These are phyloP conservation scores for Erebia ligea DNA, from an alignment of 2,888 invertebrate species.

Conservation along the genomic window DNA sequence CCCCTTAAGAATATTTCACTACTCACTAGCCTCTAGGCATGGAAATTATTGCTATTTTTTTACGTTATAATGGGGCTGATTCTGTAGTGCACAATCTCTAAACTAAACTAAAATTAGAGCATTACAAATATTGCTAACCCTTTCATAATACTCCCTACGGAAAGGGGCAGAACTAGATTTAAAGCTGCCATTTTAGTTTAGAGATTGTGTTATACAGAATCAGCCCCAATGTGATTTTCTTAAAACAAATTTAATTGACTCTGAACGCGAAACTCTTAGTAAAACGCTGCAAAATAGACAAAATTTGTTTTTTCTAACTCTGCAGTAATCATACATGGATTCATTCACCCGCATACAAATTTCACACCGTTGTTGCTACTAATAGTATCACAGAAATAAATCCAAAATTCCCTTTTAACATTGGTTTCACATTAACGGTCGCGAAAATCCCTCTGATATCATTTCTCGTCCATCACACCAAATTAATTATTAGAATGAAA, in stretches of 20 bases:
- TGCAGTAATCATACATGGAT: conserved; percentile 22
- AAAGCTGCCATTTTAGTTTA: too few species aligned
- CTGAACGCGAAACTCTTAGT: neutral
- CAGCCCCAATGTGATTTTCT: too few species aligned
- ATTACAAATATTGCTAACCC: too few species aligned
- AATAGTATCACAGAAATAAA: conserved; percentile 29
- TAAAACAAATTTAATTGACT: neutral
- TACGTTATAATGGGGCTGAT: too few species aligned
- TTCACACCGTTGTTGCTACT: conserved; percentile 36
- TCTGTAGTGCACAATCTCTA: too few species aligned
- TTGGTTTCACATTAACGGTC: conserved; percentile 13
- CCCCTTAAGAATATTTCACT: neutral
- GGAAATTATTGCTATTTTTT: neutral
- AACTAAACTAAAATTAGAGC: too few species aligned
- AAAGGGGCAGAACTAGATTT: too few species aligned
- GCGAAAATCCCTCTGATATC: conserved; percentile 11
- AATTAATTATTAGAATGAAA: neutral
- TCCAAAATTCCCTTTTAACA: conserved; percentile 4
- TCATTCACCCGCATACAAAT: conserved; percentile 27
- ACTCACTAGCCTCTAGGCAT: neutral
- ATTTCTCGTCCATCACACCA: conserved; percentile 6
- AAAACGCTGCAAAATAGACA: neutral
- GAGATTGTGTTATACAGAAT: too few species aligned
- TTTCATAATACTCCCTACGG: too few species aligned
- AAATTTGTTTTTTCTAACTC: neutral